A percentile compares a stretch with the other conserved stretches of the same genome.
phyloP scores from a whole-genome alignment of 2,113 vertebrate genomes.

The Crotalus tigris region DNA sequence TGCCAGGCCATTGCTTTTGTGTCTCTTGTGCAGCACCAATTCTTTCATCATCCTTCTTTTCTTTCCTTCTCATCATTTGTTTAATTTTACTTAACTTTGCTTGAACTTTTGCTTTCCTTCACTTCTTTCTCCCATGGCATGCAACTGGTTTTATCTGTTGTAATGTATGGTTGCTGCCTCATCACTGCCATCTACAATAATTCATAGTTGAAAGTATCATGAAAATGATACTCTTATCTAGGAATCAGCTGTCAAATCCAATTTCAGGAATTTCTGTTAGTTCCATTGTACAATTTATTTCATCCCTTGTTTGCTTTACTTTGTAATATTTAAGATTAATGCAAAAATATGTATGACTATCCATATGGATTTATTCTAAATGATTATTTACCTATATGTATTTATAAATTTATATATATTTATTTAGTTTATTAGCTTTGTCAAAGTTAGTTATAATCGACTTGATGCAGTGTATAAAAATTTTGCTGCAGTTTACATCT shows the following conservation, averaged over 20 bases:
- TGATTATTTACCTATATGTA: background rate
- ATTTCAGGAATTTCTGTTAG: background rate
- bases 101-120: background rate
- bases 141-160: background rate
- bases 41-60: background rate
- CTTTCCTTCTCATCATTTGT: background rate
- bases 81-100: background rate
- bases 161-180: background rate
- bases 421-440: background rate
- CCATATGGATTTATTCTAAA: background rate
- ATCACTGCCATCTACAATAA: background rate
- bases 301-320: background rate
- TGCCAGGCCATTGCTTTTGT: background rate
- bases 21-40: background rate
- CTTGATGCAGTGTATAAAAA: background rate
- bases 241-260: background rate
- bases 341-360: background rate
- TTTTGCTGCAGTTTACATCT: background rate
- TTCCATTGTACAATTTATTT: background rate
- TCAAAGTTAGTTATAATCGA: background rate
- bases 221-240: background rate
- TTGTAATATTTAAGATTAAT: background rate
- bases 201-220: background rate
- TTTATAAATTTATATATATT: background rate
- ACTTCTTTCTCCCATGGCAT: background rate